Percentiles rank a stretch among this genome's conserved stretches.
Evolutionary conservation across 2,797 vertebrate genomes (phyloP).

Genomic region (Trachurus trachurus): DNA sequence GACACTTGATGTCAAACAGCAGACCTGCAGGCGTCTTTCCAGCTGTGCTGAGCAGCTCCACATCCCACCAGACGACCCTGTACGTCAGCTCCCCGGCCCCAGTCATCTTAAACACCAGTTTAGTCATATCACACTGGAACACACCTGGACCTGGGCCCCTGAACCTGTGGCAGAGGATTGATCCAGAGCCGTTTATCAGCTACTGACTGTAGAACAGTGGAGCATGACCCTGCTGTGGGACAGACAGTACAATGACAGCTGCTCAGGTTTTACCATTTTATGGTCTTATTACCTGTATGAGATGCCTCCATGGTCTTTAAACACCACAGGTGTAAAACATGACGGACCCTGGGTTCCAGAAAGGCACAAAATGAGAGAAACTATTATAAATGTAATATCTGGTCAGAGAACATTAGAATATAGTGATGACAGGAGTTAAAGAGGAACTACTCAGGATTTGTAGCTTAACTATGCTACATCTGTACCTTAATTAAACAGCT

Average conservation of each 20-base stretch:
- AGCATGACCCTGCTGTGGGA: not conserved
- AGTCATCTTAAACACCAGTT: slow-evolving; percentile 49
- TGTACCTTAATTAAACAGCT: no score
- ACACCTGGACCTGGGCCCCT: slow-evolving; percentile 23
- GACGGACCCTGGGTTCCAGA: not conserved
- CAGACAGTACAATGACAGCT: no score
- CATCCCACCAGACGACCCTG: slow-evolving; percentile 43
- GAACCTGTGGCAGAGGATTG: slow-evolving; percentile 16
- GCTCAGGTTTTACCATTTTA: not conserved
- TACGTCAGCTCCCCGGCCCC: slow-evolving; percentile 30
- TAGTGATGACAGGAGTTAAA: no score
- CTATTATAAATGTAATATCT: no score
- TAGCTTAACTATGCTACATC: no score
- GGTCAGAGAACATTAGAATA: no score
- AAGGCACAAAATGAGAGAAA: not conserved
- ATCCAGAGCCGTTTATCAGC: no score
- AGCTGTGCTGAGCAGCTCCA: slow-evolving; percentile 3
- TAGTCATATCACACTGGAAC: slow-evolving; percentile 40
- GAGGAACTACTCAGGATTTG: no score
- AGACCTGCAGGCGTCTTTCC: slow-evolving; percentile 50
- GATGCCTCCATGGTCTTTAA: not conserved
- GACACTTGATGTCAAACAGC: not conserved
- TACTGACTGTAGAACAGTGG: not conserved
- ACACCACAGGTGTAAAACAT: not conserved
- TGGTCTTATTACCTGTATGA: slow-evolving; percentile 11